Evolutionary conservation across 2,797 vertebrate species (phyloP), one percentile per base, ranked within the genome.

Genomic region (Gadopsis bispinosus): DNA sequence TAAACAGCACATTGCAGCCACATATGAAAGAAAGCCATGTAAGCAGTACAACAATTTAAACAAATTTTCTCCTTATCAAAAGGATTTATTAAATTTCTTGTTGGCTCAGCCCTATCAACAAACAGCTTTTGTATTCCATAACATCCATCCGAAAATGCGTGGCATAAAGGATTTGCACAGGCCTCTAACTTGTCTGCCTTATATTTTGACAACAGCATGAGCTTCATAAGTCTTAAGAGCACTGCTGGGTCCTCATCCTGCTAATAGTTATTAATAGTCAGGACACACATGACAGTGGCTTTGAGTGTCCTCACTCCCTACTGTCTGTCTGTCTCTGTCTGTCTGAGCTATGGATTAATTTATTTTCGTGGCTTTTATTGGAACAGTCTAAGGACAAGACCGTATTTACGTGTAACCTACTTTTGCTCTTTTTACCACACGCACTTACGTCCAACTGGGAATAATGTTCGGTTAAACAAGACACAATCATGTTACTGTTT

Each of bases 121-220:
- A 80, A 79, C 35, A n/a, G 20, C 35, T 58, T 73, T 35, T 58
- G 67, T 74, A 64, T 78, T 75, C 45, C 29, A 39, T 70, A 76
- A 76, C 58, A 48, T 73, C 55, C 19, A n/a, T 77, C 68, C 77
- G 41, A 75, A 87, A 51, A 50, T 71, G 58, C 73, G 48, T 69
- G 70, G 69, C 75, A 81, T 53, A 72, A 73, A 70, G 73, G 58
- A 73, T 65, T 56, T 72, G 65, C 69, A 60, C 1, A 0, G 45
- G 61, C 43, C 22, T 61, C 75, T 33, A 9, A 22, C 39, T 62
- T 2, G 29, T 54, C 68, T 48, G 55, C 33, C 47, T 75, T 75
- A 58, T 88, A 67, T 79, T 83, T 89, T 92, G 87, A 82, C 90
- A 89, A 85, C 82, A 84, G 63, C 60, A 19, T 59, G 48, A 74